A percentile compares a stretch with the other conserved stretches of the same genome.
Conservation (phyloP, 1,140 invertebrate genomes). For the Drosophila sturtevanti region DNA sequence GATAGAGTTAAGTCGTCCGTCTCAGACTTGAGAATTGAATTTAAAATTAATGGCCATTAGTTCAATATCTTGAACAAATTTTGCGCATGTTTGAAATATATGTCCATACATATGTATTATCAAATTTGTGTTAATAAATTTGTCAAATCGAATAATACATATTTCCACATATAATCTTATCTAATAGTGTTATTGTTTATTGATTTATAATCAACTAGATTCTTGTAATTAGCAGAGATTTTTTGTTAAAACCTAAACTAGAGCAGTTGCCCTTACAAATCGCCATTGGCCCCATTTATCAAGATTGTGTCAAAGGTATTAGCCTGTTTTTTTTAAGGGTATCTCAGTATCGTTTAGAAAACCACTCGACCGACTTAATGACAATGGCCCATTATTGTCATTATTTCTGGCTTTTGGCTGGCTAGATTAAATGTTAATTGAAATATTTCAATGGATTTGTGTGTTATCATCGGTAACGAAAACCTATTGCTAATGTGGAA, state of each 20-base stretch:
- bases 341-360: conserved; percentile 24
- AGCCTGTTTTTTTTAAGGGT: conserved; percentile 15
- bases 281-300: conserved; percentile 42
- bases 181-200: conserved; percentile 22
- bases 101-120: no score
- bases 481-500: background rate
- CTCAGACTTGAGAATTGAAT: no score
- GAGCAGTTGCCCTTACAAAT: conserved; percentile 5
- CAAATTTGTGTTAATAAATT: background rate
- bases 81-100: no score
- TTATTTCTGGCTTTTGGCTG: background rate
- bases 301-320: conserved; percentile 57
- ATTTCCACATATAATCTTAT: conserved; percentile 17
- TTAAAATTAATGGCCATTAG: no score
- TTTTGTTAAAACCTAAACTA: conserved; percentile 1
- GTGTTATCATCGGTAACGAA: background rate
- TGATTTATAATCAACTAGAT: conserved; percentile 26
- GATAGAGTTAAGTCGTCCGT: no score
- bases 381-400: conserved; percentile 22
- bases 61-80: no score
- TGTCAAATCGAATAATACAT: background rate
- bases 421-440: conserved; percentile 7
- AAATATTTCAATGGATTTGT: conserved; percentile 8
- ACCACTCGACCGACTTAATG: conserved; percentile 36
- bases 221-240: conserved; percentile 29